Conservation (phyloP, 2,888 invertebrate genomes). For the Dolomedes plantarius region DNA sequence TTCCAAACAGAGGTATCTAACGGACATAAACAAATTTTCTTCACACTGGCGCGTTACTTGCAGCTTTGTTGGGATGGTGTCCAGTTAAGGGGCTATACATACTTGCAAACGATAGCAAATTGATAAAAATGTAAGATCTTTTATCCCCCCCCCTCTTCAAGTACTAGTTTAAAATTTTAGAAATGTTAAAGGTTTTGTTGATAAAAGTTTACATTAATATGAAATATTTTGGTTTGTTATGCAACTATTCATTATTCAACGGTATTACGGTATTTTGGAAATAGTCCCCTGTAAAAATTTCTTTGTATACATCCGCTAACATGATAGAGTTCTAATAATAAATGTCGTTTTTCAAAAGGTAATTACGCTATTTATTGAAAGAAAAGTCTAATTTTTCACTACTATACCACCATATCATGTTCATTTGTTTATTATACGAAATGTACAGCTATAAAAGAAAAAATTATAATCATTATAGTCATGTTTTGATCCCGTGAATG, state of each 20-base stretch:
- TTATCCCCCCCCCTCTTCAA: no score
- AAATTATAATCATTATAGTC: slow-evolving; percentile 61
- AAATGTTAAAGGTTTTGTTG: no score
- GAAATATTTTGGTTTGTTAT: no score
- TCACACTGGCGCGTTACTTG: slow-evolving; percentile 60
- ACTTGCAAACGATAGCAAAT: not conserved
- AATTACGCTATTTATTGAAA: no score
- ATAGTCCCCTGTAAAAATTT: slow-evolving; percentile 12
- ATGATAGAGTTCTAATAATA: slow-evolving; percentile 21
- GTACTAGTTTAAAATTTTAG: no score
- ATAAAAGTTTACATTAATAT: no score
- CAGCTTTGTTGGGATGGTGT: slow-evolving; percentile 51
- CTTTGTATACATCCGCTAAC: slow-evolving; percentile 36
- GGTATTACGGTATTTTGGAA: not conserved
- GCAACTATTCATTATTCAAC: no score
- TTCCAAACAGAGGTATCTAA: not conserved
- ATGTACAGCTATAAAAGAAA: not conserved
- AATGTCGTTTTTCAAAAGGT: no score
- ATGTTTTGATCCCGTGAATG: slow-evolving; percentile 25
- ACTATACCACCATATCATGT: no score
- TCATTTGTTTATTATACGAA: no score
- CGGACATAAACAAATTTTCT: slow-evolving; percentile 22
- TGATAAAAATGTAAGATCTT: no score
- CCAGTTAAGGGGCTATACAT: slow-evolving; percentile 41
- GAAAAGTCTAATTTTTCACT: no score